Evolutionary conservation across 2,888 invertebrate species (phyloP), one percentile per base, ranked within the genome.

Genomic region (Tenthredo amoena): DNA sequence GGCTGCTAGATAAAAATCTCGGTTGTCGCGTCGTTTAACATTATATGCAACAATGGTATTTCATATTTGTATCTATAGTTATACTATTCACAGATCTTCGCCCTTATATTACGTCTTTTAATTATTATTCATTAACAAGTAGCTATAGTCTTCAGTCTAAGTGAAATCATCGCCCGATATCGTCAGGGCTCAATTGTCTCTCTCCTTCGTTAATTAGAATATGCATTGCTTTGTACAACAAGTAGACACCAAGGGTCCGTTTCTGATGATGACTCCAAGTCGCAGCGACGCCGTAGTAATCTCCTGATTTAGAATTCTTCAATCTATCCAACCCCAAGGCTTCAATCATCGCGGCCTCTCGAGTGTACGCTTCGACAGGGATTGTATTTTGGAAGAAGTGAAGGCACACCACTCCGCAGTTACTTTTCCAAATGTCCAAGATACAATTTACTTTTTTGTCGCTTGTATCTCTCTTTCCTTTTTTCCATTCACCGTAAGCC

Each of bases 271-370:
- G 92, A 1, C 95, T 95, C 98, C 98, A 98, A 0, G 96, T 96
- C 1, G 96, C 94, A 0, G 96, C 95, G 0, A 95, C 94, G 0
- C 98, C 98, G 91, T 98, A 98, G 92, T 97, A 98, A 87, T 97
- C 97, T 0, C 99, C 98, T 50, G 94, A 93, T 91, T 97, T 97
- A 26, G 96, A 93, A 93, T 99, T 99, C 55, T 96, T 97, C 88
- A 99, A 93, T 91, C 97, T 96, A 0, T 95, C 93, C 5, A 97
- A 89, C 0, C 97, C 97, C 9, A 99, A 93, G 0, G 98, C 98
- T 89, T 98, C 98, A 21, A 99, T 98, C 96, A 99, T 99, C 12
- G 98, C 96, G 0, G 99, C 99, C 93, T 99, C 99, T 87, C 99
- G 95, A 0, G 98, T 98, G 89, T 97, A 98, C 0, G 99, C 99